Percentiles rank a stretch among this genome's conserved stretches.
Evolutionary conservation across 1,140 invertebrate genomes (phyloP).

Genomic region (Drosophila seguyi): DNA sequence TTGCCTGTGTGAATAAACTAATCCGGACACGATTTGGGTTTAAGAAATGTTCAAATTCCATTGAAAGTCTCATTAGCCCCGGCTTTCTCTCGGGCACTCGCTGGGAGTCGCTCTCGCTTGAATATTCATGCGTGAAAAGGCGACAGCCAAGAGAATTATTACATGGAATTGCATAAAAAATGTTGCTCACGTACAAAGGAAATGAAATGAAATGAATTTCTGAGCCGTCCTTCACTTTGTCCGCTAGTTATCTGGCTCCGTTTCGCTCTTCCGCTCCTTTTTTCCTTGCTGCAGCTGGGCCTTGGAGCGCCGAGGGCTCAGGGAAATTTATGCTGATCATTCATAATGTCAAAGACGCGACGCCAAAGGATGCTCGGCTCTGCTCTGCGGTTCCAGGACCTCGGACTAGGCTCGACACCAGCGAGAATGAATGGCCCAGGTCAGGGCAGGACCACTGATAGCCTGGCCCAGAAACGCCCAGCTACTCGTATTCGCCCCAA

Average conservation of each 20-base stretch:
- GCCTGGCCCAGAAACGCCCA: conserved; percentile 37
- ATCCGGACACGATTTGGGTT: conserved; percentile 24
- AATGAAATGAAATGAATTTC: conserved; percentile 83
- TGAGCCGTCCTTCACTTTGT: conserved; percentile 73
- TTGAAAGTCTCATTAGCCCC: conserved; percentile 35
- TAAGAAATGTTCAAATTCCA: conserved; percentile 24
- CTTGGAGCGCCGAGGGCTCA: conserved; percentile 46
- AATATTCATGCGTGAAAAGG: conserved; percentile 70
- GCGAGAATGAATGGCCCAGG: conserved; percentile 73
- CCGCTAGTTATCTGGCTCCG: conserved; percentile 50
- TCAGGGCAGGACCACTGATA: conserved; percentile 46
- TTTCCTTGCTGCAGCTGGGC: conserved; percentile 47
- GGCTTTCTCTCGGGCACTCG: conserved; percentile 2
- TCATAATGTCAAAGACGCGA: conserved; percentile 79
- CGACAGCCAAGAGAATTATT: conserved; percentile 69
- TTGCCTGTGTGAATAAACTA: conserved; percentile 33
- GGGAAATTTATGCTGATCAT: conserved; percentile 83
- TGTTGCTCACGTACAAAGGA: conserved; percentile 80
- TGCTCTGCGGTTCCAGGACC: conserved; percentile 19
- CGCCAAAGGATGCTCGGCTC: conserved; percentile 30
- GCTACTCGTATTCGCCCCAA: not conserved
- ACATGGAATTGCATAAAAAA: conserved; percentile 69
- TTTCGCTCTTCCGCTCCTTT: conserved; percentile 22
- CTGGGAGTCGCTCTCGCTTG: conserved; percentile 14
- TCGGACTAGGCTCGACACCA: conserved; percentile 46